Evolutionary conservation across 2,888 invertebrate genomes (phyloP).

Genomic region (Synergus itoensis): DNA sequence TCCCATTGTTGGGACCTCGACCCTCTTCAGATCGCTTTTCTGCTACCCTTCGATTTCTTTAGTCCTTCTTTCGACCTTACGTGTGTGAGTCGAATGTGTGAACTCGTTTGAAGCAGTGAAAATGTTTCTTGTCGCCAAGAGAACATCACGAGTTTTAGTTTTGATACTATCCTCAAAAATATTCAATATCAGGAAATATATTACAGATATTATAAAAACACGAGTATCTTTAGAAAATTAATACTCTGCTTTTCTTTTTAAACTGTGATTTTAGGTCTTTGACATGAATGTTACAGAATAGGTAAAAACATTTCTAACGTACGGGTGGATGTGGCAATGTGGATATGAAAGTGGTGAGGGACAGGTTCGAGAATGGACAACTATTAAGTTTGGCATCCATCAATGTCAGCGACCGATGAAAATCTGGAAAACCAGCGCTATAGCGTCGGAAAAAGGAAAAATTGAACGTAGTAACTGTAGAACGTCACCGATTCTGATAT

Average conservation of each 20-base stretch:
- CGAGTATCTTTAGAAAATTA: too few relatives aligned
- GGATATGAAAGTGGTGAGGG: constrained; percentile 44
- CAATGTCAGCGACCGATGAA: constrained; percentile 63
- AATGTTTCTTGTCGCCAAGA: constrained; percentile 31
- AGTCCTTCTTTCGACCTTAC: constrained; percentile 46
- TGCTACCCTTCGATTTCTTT: constrained; percentile 58
- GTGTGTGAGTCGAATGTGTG: constrained; percentile 45
- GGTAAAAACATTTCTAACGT: not conserved
- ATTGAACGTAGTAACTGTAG: not conserved
- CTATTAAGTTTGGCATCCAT: constrained; percentile 71
- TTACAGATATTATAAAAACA: too few relatives aligned
- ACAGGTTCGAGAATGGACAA: constrained; percentile 61
- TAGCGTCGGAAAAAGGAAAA: constrained; percentile 47
- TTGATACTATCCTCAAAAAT: not conserved
- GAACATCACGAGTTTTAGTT: not conserved
- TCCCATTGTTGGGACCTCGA: constrained; percentile 64
- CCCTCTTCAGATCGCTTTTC: constrained; percentile 45
- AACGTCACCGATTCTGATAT: constrained; percentile 7
- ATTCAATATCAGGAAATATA: not conserved
- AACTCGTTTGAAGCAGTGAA: constrained; percentile 11
- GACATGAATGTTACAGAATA: not conserved
- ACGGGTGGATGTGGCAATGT: not conserved
- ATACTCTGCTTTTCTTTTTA: too few relatives aligned
- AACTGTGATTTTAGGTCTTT: not conserved
- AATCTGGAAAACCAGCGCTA: constrained; percentile 41